Evolutionary conservation across 2,797 vertebrate species (phyloP).

Genomic region (Telmatherina bonti): DNA sequence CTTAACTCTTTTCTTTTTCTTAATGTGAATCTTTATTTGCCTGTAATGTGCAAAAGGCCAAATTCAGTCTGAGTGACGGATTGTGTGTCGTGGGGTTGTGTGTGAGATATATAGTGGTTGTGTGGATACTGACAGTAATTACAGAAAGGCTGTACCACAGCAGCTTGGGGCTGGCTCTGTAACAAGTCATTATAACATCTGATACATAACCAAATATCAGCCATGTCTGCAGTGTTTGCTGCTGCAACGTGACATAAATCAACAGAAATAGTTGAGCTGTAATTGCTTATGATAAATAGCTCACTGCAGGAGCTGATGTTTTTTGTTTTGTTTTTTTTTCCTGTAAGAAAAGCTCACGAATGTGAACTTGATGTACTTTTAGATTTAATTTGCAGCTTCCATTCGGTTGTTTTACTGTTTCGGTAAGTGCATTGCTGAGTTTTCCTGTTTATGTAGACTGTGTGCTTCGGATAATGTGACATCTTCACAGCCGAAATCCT

Average conservation of each 20-base stretch:
- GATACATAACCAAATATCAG: slow-evolving; percentile 72
- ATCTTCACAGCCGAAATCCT: slow-evolving; percentile 37
- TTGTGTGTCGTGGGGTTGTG: slow-evolving; percentile 44
- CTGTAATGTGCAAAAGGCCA: slow-evolving; percentile 42
- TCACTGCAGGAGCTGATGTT: slow-evolving; percentile 1
- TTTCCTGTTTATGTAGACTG: slow-evolving; percentile 28
- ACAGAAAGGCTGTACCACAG: slow-evolving; percentile 68
- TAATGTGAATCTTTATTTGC: slow-evolving; percentile 50
- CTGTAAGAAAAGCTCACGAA: slow-evolving; percentile 22
- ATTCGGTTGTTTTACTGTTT: neutral
- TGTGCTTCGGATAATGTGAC: slow-evolving; percentile 44
- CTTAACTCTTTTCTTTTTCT: slow-evolving; percentile 27
- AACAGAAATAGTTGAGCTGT: slow-evolving; percentile 18
- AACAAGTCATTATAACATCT: slow-evolving; percentile 72
- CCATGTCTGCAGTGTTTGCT: slow-evolving; percentile 46
- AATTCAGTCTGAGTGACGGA: slow-evolving; percentile 54
- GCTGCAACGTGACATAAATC: slow-evolving; percentile 52
- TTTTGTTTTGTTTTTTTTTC: slow-evolving; percentile 8
- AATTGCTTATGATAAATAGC: slow-evolving; percentile 18
- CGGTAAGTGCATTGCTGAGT: slow-evolving; percentile 15
- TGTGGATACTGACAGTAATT: slow-evolving; percentile 76
- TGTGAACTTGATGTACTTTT: slow-evolving; percentile 27
- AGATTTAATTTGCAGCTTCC: slow-evolving; percentile 41
- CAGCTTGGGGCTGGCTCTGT: slow-evolving; percentile 48
- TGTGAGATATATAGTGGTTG: slow-evolving; percentile 63